Conservation (phyloP, 1,140 invertebrate species). For the Ips typographus region DNA sequence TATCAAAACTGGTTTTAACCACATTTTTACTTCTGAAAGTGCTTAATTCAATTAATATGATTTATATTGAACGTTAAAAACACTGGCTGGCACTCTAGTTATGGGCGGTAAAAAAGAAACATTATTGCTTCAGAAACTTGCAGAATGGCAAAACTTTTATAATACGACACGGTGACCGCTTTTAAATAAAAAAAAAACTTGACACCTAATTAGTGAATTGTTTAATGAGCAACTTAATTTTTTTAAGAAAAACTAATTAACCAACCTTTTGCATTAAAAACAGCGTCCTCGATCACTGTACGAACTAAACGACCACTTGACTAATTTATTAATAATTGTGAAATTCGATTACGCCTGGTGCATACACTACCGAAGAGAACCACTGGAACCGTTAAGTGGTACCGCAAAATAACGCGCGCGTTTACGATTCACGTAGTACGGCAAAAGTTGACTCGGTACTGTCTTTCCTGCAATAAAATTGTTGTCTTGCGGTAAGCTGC, state of each 20-base stretch:
- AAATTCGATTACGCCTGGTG: not conserved
- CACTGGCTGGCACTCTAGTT: too few relatives aligned
- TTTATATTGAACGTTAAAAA: too few relatives aligned
- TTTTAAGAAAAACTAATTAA: not conserved
- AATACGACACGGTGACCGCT: not conserved
- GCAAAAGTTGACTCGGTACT: not conserved
- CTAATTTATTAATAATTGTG: not conserved
- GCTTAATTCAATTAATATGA: too few relatives aligned
- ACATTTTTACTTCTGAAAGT: too few relatives aligned
- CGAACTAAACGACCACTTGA: not conserved
- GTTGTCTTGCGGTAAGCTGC: constrained; percentile 2
- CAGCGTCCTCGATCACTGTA: not conserved
- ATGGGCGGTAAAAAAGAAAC: too few relatives aligned
- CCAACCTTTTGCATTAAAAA: not conserved
- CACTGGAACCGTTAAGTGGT: not conserved
- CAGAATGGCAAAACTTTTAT: not conserved
- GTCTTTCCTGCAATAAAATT: not conserved
- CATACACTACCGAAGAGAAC: not conserved
- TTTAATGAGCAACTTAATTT: not conserved
- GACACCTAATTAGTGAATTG: not conserved
- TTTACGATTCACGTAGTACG: not conserved
- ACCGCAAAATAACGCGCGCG: constrained; percentile 4
- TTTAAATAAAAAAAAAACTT: not conserved
- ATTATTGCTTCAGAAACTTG: too few relatives aligned
- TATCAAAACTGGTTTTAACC: too few relatives aligned